Conservation (phyloP, 2,888 invertebrate genomes). For the Phyllotreta striolata region DNA sequence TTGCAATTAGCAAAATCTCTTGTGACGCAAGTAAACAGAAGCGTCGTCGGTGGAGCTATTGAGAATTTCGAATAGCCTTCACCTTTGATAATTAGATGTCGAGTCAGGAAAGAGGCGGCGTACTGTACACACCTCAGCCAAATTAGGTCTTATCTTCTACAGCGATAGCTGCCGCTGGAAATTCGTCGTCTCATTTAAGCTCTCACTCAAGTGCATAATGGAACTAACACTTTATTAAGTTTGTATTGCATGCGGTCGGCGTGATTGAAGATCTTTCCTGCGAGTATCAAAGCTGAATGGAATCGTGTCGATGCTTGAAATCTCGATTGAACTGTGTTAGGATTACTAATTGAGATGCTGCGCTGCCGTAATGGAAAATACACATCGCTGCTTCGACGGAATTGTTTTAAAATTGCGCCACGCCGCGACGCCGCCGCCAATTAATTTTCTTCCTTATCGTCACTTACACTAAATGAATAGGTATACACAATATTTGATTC, state of each 20-base stretch:
- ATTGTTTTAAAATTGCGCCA: too few species aligned
- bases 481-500: too few species aligned
- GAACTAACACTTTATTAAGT: conserved; percentile 19
- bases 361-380: neutral
- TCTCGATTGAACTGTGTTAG: conserved; percentile 2
- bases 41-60: neutral
- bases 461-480: too few species aligned
- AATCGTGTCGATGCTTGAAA: conserved; percentile 14
- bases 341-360: conserved; percentile 5
- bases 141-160: conserved; percentile 17
- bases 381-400: too few species aligned
- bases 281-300: conserved; percentile 11
- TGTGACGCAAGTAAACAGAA: conserved; percentile 17
- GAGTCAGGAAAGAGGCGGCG: conserved; percentile 13
- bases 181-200: conserved; percentile 18
- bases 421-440: too few species aligned
- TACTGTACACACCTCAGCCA: conserved; percentile 7
- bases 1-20: conserved; percentile 17
- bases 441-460: too few species aligned
- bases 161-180: conserved; percentile 5
- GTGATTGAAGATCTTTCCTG: conserved; percentile 15
- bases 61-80: conserved; percentile 13
- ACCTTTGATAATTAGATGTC: conserved; percentile 18
- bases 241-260: conserved; percentile 18
- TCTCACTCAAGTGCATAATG: conserved; percentile 22